Conservation (phyloP, 2,888 invertebrate species). For the Stenoptilia bipunctidactyla region DNA sequence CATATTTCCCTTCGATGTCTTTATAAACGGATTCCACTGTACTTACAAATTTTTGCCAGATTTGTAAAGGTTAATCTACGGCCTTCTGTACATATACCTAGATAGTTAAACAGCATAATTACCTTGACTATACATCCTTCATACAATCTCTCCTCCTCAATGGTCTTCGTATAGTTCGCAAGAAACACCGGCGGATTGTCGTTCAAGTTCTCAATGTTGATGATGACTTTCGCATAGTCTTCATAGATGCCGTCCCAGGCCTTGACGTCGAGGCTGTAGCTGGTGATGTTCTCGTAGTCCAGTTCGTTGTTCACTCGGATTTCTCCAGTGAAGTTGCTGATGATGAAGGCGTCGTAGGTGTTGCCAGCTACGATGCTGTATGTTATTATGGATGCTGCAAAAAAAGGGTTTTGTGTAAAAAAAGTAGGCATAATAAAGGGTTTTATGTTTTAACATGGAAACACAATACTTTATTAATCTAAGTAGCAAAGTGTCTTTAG, state of each 20-base stretch:
- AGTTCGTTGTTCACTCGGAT: constrained; percentile 82
- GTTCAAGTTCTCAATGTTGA: constrained; percentile 90
- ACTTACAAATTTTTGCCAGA: no score
- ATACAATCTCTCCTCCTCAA: constrained; percentile 80
- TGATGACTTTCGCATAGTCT: constrained; percentile 85
- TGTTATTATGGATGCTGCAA: constrained; percentile 80
- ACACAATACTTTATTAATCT: no score
- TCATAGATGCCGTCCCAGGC: constrained; percentile 89
- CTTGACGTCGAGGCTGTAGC: constrained; percentile 85
- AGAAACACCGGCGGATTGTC: constrained; percentile 92
- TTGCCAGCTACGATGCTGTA: constrained; percentile 93
- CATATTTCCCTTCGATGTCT: no score
- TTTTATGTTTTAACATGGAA: no score
- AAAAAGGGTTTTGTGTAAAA: constrained; percentile 4
- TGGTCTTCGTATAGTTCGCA: constrained; percentile 79
- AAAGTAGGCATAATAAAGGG: no score
- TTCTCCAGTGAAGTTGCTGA: constrained; percentile 87
- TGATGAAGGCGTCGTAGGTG: constrained; percentile 86
- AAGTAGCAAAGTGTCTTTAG: no score
- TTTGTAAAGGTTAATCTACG: no score
- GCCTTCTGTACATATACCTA: no score
- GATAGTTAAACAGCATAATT: no score
- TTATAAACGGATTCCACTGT: no score
- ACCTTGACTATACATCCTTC: constrained; percentile 79
- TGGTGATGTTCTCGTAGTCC: constrained; percentile 88